These are phyloP conservation scores for Boloria selene DNA, from an alignment of 2,888 invertebrate genomes.

Conservation along the genomic window DNA sequence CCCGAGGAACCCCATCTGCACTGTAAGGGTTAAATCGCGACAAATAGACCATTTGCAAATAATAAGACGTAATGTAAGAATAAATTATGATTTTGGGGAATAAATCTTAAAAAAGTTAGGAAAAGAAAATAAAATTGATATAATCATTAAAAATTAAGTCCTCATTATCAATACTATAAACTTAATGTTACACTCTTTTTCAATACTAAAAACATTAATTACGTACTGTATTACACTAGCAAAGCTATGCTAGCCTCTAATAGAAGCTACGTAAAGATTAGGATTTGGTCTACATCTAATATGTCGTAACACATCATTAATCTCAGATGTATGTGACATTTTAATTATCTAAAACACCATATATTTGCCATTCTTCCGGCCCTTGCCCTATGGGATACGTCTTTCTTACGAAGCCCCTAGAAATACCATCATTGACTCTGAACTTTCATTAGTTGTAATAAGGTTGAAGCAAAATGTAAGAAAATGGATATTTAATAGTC, in stretches of 20 bases:
- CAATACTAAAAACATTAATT: too few species aligned
- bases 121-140: too few species aligned
- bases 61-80: conserved; percentile 82
- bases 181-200: too few species aligned
- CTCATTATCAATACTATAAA: too few species aligned
- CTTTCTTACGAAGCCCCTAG: conserved; percentile 34
- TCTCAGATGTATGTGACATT: conserved; percentile 82
- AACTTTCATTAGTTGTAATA: conserved; percentile 44
- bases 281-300: conserved; percentile 49
- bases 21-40: conserved; percentile 80
- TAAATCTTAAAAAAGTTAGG: too few species aligned
- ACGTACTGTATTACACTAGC: not conserved
- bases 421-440: conserved; percentile 31
- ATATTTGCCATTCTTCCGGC: conserved; percentile 79
- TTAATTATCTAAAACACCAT: conserved; percentile 82
- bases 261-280: conserved; percentile 7
- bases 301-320: conserved; percentile 80
- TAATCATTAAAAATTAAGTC: too few species aligned
- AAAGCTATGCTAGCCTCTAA: too few species aligned
- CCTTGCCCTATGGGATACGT: conserved; percentile 58
- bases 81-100: conserved; percentile 68
- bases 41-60: conserved; percentile 82
- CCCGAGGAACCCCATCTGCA: conserved; percentile 75
- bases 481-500: conserved; percentile 49
- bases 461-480: conserved; percentile 35